Conservation (phyloP, 2,888 invertebrate genomes). For the Minunthozetes semirufus region DNA sequence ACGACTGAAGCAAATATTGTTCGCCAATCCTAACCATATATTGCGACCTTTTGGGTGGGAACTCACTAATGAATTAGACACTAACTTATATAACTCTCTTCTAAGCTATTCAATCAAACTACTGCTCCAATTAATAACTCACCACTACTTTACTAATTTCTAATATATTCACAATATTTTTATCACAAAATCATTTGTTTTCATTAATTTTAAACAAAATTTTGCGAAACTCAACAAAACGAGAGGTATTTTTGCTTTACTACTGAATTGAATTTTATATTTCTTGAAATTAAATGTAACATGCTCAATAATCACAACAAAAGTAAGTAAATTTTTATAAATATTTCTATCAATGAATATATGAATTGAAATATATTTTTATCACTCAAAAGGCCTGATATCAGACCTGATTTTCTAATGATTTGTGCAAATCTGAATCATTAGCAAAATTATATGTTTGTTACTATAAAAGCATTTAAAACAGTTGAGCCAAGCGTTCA, state of each 20-base stretch:
- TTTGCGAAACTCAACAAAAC: no score
- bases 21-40: conserved; percentile 20
- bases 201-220: background rate
- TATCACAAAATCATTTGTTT: background rate
- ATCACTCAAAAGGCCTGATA: background rate
- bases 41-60: conserved; percentile 26
- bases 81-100: no score
- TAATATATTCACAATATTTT: background rate
- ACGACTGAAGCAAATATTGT: conserved; percentile 4
- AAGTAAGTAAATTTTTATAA: background rate
- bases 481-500: background rate
- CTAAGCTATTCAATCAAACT: background rate
- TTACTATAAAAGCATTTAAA: background rate
- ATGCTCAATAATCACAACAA: no score
- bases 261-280: no score
- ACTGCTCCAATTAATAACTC: background rate
- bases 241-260: no score
- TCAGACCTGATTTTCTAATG: background rate
- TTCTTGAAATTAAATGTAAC: no score
- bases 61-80: conserved; percentile 19
- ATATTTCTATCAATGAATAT: background rate
- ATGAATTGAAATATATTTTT: background rate
- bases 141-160: background rate
- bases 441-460: conserved; percentile 9
- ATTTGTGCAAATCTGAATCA: background rate